Percentiles rank a stretch among this genome's conserved stretches.
These are phyloP conservation scores for Neotoma lepida DNA, from an alignment of 2,113 vertebrate species.

Conservation along the genomic window DNA sequence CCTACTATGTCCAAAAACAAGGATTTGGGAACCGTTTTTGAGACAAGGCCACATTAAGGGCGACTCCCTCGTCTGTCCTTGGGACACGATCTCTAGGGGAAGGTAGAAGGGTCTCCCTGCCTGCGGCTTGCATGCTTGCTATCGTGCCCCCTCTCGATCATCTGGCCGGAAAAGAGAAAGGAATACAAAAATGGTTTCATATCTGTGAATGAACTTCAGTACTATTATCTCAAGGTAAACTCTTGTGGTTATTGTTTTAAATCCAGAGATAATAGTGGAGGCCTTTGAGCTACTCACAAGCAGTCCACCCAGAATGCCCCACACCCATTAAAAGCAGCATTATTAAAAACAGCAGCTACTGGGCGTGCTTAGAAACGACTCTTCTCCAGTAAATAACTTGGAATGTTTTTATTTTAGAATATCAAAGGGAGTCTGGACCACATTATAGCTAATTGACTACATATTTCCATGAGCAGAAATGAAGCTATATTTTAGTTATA, in stretches of 20 bases:
- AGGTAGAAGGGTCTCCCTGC: background rate
- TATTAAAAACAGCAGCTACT: constrained; percentile 83
- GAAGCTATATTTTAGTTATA: constrained; percentile 80
- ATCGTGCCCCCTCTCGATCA: background rate
- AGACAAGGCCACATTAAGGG: background rate
- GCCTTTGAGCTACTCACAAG: constrained; percentile 47
- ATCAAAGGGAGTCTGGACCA: constrained; percentile 82
- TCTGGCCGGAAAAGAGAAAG: constrained; percentile 6
- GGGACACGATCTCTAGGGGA: background rate
- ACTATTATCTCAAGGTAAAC: constrained; percentile 34
- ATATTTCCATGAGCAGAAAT: constrained; percentile 78
- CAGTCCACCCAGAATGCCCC: constrained; percentile 62
- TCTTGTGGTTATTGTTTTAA: constrained; percentile 38
- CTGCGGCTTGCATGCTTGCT: background rate
- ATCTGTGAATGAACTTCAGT: constrained; percentile 13
- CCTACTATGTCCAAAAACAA: background rate
- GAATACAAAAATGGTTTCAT: background rate
- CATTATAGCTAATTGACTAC: constrained; percentile 81
- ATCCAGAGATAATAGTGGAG: constrained; percentile 51
- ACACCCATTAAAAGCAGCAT: constrained; percentile 75
- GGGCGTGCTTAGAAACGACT: constrained; percentile 77
- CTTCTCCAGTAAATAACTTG: constrained; percentile 80
- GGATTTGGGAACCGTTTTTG: constrained; percentile 29
- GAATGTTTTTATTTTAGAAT: constrained; percentile 83
- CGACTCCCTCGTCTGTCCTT: background rate